Evolutionary conservation across 2,888 invertebrate genomes (phyloP), one percentile per base, ranked within the genome.

Genomic region (Eristalinus aeneus): DNA sequence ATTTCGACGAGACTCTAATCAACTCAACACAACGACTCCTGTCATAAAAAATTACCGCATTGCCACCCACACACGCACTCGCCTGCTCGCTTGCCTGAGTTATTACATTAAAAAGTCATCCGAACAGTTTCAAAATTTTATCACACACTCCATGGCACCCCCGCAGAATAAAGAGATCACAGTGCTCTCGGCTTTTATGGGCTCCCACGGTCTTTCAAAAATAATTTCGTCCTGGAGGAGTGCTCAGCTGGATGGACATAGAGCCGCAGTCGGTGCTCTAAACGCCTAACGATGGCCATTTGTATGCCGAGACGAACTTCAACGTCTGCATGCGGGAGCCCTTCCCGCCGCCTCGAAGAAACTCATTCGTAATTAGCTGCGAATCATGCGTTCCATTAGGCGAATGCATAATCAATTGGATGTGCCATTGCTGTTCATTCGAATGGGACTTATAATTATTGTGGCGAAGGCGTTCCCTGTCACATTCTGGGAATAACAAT

Each of bases 61-160:
- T 27, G 5, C 32, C 34, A 46, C 56, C 56, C 12, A 11, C 56
- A 56, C 56, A n/a, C 56, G 22, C 71, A 27, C 27, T 27, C 27
- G 27, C 27, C 46, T 27, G 65, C 56, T 11, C 71, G 5, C 27
- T 27, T 5, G 27, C 27, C 46, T 27, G 65, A 72, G 64, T 72
- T 71, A 64, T 58, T 46, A 72, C 71, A 58, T 78, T 78, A 78
- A 78, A 78, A 78, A 71, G 32, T 71, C 78, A 72, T 65, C 46
- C 71, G 27, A 71, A 54, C 56, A 53, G 64, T 69, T 77, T 63
- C 69, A 61, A 61, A 77, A 46, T 78, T 78, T 78, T 72, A 78
- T 78, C 71, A 71, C 78, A 72, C 53, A 54, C 56, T 58, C 56
- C 56, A 22, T 36, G 27, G 36, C 71, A 71, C 77, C 32, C 12